These are phyloP conservation scores for Timema podura DNA, from an alignment of 2,888 invertebrate genomes.

Conservation along the genomic window DNA sequence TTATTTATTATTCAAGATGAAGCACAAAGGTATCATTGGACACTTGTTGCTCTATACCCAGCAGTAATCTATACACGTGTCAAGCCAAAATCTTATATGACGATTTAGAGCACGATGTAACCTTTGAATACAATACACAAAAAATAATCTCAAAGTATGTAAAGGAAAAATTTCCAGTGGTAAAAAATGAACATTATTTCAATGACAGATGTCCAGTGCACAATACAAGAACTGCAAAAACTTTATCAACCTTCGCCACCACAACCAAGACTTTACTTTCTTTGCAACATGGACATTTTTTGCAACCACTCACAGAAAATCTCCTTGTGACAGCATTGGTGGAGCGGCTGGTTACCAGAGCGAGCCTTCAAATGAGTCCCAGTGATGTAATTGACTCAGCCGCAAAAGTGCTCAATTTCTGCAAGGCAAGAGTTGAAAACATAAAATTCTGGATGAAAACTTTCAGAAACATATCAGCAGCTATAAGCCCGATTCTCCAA, in stretches of 20 bases:
- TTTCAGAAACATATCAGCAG: constrained; percentile 6
- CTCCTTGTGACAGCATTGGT: constrained; percentile 16
- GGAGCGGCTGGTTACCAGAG: constrained; percentile 12
- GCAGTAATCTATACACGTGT: background rate
- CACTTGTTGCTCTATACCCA: constrained; percentile 1
- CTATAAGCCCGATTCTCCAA: background rate
- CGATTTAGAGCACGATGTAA: constrained; percentile 5
- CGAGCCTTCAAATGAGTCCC: constrained; percentile 1
- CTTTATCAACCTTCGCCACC: constrained; percentile 6
- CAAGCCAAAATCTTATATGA: background rate
- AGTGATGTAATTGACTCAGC: background rate
- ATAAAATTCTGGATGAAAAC: constrained; percentile 11
- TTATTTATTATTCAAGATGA: constrained; percentile 1
- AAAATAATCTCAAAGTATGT: constrained; percentile 10
- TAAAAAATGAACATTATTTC: constrained; percentile 13
- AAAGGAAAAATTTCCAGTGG: constrained; percentile 9
- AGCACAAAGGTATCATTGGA: background rate
- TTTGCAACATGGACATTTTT: constrained; percentile 9
- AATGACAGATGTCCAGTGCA: constrained; percentile 1
- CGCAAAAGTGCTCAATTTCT: constrained; percentile 12
- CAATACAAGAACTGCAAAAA: constrained; percentile 13
- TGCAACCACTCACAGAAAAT: constrained; percentile 7
- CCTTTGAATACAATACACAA: constrained; percentile 8
- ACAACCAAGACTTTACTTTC: constrained; percentile 11
- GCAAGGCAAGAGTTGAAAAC: constrained; percentile 3